Evolutionary conservation across 2,888 invertebrate genomes (phyloP).

Genomic region (Noctua comes): DNA sequence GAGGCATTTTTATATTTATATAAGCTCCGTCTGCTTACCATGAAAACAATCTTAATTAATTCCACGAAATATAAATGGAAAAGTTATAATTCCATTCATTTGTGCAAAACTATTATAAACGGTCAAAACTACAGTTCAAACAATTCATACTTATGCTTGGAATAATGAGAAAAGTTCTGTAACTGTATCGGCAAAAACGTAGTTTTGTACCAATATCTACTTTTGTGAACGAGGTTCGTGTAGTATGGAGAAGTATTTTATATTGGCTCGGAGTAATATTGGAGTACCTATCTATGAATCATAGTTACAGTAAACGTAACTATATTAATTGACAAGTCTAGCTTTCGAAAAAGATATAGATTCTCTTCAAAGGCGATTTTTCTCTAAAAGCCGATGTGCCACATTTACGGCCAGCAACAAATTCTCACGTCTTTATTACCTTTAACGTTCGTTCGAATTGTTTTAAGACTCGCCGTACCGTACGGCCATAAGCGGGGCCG

Average conservation of each 20-base stretch:
- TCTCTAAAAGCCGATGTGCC: not conserved
- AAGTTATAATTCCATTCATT: constrained; percentile 38
- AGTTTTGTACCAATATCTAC: constrained; percentile 55
- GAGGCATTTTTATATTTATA: not conserved
- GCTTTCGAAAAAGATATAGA: not conserved
- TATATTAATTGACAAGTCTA: not conserved
- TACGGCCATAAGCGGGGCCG: constrained; percentile 97
- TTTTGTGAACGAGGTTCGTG: constrained; percentile 50
- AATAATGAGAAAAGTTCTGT: constrained; percentile 62
- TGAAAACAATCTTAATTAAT: constrained; percentile 24
- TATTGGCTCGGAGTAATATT: constrained; percentile 5
- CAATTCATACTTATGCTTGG: constrained; percentile 32
- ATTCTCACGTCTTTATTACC: constrained; percentile 33
- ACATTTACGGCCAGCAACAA: constrained; percentile 20
- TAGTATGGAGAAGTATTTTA: constrained; percentile 43
- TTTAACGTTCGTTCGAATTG: constrained; percentile 30
- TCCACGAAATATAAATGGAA: not conserved
- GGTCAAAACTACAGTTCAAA: constrained; percentile 35
- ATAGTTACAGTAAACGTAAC: not conserved
- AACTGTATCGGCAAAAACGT: constrained; percentile 50
- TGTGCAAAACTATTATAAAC: constrained; percentile 34
- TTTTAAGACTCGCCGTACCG: constrained; percentile 97
- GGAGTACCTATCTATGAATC: not conserved
- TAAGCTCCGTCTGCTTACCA: not conserved
- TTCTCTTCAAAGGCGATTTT: not conserved